These are phyloP conservation scores for Orthosia gothica DNA, from an alignment of 2,888 invertebrate species.

Conservation along the genomic window DNA sequence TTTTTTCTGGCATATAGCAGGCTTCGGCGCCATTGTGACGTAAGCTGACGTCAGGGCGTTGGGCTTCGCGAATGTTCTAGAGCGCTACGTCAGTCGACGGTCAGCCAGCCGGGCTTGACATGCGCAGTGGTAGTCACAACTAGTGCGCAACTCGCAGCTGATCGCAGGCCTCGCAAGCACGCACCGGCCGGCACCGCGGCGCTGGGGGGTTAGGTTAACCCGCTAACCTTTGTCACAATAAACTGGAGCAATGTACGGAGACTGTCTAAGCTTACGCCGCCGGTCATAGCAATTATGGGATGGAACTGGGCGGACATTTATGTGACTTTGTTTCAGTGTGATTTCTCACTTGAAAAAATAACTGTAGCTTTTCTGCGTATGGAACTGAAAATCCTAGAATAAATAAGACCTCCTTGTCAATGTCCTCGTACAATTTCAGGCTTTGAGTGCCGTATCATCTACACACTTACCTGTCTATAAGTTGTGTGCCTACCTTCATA, in stretches of 20 bases:
- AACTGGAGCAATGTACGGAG: conserved; percentile 58
- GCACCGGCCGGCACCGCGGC: conserved; percentile 52
- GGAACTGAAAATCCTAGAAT: background rate
- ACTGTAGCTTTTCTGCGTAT: background rate
- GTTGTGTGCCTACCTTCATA: background rate
- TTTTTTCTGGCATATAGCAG: conserved; percentile 55
- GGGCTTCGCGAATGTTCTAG: conserved; percentile 79
- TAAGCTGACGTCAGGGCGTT: conserved; percentile 76
- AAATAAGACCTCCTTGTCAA: background rate
- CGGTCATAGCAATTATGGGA: conserved; percentile 25
- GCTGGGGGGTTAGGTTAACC: conserved; percentile 57
- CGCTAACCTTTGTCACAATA: conserved; percentile 53
- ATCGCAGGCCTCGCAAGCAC: conserved; percentile 13
- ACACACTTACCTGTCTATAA: background rate
- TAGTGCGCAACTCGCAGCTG: conserved; percentile 60
- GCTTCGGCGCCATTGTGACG: conserved; percentile 72
- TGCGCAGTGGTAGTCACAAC: conserved; percentile 60
- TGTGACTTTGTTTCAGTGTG: conserved; percentile 8
- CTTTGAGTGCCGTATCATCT: background rate
- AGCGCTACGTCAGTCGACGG: conserved; percentile 68
- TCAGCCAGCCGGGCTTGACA: conserved; percentile 64
- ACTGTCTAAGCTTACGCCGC: conserved; percentile 35
- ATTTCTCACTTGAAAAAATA: background rate
- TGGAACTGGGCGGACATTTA: conserved; percentile 18
- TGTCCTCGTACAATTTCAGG: background rate